A percentile compares a stretch with the other conserved stretches of the same genome.
Evolutionary conservation across 2,797 vertebrate species (phyloP).

Genomic region (Lindbergichthys nudifrons): DNA sequence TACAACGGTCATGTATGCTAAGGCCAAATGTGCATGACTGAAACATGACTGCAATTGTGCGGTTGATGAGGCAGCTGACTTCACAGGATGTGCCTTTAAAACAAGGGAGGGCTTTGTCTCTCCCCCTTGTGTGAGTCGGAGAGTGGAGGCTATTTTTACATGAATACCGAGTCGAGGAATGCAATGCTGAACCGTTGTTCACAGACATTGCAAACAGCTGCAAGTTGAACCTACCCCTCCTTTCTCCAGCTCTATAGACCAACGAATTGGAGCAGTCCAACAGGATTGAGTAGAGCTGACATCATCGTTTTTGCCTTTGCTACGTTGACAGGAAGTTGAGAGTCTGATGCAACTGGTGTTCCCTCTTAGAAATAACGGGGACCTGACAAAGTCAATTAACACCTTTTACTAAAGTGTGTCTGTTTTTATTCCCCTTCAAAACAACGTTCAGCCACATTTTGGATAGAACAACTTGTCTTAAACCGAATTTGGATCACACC

Average conservation of each 20-base stretch:
- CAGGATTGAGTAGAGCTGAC: slow-evolving; percentile 77
- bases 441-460: background rate
- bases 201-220: slow-evolving; percentile 74
- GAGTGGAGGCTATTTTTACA: slow-evolving; percentile 77
- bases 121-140: slow-evolving; percentile 46
- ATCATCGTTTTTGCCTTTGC: slow-evolving; percentile 70
- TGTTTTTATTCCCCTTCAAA: background rate
- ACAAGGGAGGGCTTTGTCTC: slow-evolving; percentile 78
- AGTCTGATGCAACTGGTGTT: slow-evolving; percentile 83
- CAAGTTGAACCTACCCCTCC: slow-evolving; percentile 39
- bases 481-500: background rate
- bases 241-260: slow-evolving; percentile 11
- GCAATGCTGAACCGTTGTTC: slow-evolving; percentile 43
- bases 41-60: slow-evolving; percentile 62
- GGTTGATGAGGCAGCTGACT: slow-evolving; percentile 75
- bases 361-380: slow-evolving; percentile 12
- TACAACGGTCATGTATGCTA: slow-evolving; percentile 19
- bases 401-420: background rate
- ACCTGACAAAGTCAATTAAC: slow-evolving; percentile 1
- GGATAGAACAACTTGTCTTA: background rate
- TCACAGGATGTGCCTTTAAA: slow-evolving; percentile 69
- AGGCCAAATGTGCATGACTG: slow-evolving; percentile 59
- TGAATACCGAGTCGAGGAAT: slow-evolving; percentile 76
- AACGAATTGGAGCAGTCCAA: slow-evolving; percentile 34
- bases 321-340: slow-evolving; percentile 78